Evolutionary conservation across 1,140 invertebrate species (phyloP), one percentile per base, ranked within the genome.

Genomic region (Gryon sp.): DNA sequence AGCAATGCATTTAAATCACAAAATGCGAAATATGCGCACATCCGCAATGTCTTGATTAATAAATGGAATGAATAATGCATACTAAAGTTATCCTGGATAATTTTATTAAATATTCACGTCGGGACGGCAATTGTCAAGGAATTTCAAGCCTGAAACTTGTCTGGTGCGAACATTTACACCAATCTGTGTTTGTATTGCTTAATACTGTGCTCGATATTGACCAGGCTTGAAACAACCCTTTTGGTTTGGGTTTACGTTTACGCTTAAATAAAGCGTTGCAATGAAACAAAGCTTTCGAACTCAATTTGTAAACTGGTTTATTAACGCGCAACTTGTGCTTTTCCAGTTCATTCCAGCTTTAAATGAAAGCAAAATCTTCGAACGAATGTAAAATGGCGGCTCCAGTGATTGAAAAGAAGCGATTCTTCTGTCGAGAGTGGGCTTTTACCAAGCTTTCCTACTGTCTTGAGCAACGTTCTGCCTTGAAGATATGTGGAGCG

Each of bases 381-480:
- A 68, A 65, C 28, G 38, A 79, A 69, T 11, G 12, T 53, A 84
- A 79, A 20, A 89, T 89, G 88, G 87, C 87, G 4, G 88, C 88
- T 11, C 88, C 88, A 46, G 87, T 89, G 48, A 89, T 89, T 68
- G 90, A 91, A 72, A 90, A 90, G 80, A 93, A 93, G 79, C 91
- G 92, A 43, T 94, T 94, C 84, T 93, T 93, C 84, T 95, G 94
- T 81, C 92, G 97, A 9, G 97, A 98, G 87, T 99, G 97, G 97
- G 96, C 95, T 1, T 97, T 98, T 79, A 94, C 95, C 83, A 98
- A 98, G 87, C 91, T 99, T n/a, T 93, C 93, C 1, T 94, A 98
- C 77, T 97, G 95, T 70, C 83, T 99, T 70, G 96, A 98, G 78
- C 94, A 95, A 82, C 86, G 94, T 40, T 93, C 93, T 0, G 91